Evolutionary conservation across 2,113 vertebrate species (phyloP).

Genomic region (Onychostruthus taczanowskii): DNA sequence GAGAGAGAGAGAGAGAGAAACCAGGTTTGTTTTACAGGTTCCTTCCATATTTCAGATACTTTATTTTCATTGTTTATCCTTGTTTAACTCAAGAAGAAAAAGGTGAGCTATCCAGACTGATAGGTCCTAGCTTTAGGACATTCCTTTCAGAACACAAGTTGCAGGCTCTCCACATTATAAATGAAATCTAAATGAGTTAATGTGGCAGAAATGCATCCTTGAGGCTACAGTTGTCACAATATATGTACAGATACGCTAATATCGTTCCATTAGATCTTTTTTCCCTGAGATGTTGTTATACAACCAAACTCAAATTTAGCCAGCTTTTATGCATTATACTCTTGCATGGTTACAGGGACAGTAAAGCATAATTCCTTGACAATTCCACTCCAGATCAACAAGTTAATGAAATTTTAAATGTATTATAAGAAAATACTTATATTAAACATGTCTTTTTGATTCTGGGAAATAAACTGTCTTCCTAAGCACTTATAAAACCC

Average conservation of each 20-base stretch:
- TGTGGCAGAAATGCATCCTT: neutral
- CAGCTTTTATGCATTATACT: neutral
- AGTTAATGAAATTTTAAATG: neutral
- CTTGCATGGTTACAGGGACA: neutral
- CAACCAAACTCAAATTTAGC: neutral
- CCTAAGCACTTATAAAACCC: neutral
- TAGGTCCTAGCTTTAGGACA: slow-evolving; percentile 14
- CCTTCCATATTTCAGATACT: neutral
- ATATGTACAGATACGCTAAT: neutral
- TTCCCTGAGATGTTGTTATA: neutral
- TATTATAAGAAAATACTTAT: neutral
- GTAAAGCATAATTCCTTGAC: neutral
- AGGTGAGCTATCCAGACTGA: neutral
- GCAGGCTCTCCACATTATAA: neutral
- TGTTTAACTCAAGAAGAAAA: neutral
- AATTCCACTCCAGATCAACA: neutral
- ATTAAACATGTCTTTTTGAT: neutral
- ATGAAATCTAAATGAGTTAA: slow-evolving; percentile 27
- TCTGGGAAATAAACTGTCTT: neutral
- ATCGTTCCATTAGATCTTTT: neutral
- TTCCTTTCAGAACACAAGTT: neutral
- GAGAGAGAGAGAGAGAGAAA: neutral
- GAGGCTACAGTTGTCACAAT: slow-evolving; percentile 29
- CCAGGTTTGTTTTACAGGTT: neutral
- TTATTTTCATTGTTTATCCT: neutral